Evolutionary conservation across 2,113 vertebrate species (phyloP).

Genomic region (Pogonocichla stellata): DNA sequence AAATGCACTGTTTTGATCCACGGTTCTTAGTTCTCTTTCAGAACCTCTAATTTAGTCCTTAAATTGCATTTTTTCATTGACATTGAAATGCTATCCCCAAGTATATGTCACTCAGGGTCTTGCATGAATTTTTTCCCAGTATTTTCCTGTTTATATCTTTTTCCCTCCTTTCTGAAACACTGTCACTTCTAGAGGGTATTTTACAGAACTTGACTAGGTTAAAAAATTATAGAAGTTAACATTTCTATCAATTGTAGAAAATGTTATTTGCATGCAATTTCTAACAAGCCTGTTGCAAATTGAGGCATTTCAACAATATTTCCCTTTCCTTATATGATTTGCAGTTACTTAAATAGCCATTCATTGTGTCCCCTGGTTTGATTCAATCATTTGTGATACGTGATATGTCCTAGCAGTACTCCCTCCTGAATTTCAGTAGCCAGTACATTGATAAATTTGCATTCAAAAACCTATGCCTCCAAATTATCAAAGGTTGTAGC

Average conservation of each 20-base stretch:
- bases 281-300: neutral
- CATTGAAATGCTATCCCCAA: neutral
- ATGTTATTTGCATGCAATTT: neutral
- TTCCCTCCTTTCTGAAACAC: neutral
- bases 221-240: neutral
- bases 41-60: neutral
- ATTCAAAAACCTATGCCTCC: neutral
- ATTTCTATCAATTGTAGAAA: neutral
- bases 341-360: neutral
- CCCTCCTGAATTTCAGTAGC: neutral
- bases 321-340: neutral
- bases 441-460: neutral
- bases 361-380: neutral
- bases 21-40: neutral
- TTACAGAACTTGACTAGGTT: neutral
- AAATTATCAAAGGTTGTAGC: neutral
- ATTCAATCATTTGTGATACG: neutral
- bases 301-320: neutral
- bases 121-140: accelerated
- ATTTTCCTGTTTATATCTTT: neutral
- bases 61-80: neutral
- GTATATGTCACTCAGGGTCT: neutral
- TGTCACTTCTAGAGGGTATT: neutral
- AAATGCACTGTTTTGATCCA: neutral
- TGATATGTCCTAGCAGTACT: neutral